phyloP scores from a whole-genome alignment of 2,797 vertebrate genomes.

The Euthynnus affinis region DNA sequence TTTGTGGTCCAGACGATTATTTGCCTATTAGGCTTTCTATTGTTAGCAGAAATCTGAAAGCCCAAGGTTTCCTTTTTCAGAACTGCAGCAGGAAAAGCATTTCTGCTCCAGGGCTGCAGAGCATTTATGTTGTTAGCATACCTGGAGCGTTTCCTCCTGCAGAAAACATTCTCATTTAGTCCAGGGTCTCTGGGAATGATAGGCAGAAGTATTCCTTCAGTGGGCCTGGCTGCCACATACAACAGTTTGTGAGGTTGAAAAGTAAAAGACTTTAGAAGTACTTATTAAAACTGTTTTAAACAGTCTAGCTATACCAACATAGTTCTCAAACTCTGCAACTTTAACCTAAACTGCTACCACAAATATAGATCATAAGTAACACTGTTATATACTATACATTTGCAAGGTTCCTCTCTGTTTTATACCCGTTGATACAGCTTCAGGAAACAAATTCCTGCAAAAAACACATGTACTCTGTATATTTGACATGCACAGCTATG shows the following conservation, averaged over 20 bases:
- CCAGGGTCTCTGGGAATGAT: constrained; percentile 31
- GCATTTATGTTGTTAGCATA: constrained; percentile 79
- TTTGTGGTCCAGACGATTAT: constrained; percentile 59
- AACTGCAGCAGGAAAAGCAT: constrained; percentile 54
- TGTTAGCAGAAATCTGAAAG: constrained; percentile 69
- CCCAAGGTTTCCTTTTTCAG: constrained; percentile 66
- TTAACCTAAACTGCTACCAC: constrained; percentile 16
- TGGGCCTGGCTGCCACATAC: constrained; percentile 17
- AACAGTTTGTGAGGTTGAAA: constrained; percentile 16
- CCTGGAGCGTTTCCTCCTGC: constrained; percentile 61
- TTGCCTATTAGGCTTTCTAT: constrained; percentile 67
- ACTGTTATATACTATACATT: background rate
- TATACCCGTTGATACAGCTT: background rate
- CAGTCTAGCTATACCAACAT: background rate
- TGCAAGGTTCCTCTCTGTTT: constrained; percentile 4
- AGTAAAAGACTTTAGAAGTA: background rate
- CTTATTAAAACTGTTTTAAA: background rate
- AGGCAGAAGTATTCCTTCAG: constrained; percentile 22
- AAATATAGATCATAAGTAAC: constrained; percentile 1
- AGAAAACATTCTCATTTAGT: constrained; percentile 58
- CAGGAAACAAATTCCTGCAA: background rate
- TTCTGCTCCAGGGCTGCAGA: constrained; percentile 63
- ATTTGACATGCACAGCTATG: constrained; percentile 11
- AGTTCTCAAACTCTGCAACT: background rate
- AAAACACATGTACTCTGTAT: constrained; percentile 1